Conservation (phyloP, 1,140 invertebrate genomes). For the Aphidius gifuensis region DNA sequence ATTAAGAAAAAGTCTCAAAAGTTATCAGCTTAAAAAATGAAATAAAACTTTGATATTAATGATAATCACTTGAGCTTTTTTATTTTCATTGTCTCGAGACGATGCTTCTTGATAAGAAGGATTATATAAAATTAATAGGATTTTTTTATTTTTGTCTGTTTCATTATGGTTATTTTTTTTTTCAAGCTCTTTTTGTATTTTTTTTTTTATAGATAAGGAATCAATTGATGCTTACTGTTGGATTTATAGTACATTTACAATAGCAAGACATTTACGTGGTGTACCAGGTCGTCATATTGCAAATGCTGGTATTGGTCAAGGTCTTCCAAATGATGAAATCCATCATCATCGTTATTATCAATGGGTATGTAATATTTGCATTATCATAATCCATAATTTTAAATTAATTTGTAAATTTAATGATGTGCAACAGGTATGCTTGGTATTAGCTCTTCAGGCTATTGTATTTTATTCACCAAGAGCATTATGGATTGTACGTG, state of each 20-base stretch:
- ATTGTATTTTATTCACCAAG: slow-evolving; percentile 56
- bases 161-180: too few relatives aligned
- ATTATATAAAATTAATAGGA: neutral
- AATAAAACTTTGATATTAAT: slow-evolving; percentile 11
- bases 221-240: slow-evolving; percentile 65
- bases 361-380: slow-evolving; percentile 53
- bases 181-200: too few relatives aligned
- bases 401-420: slow-evolving; percentile 1
- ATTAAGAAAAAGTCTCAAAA: slow-evolving; percentile 37
- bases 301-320: slow-evolving; percentile 41
- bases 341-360: slow-evolving; percentile 64
- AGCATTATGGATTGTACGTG: slow-evolving; percentile 54
- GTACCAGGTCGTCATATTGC: slow-evolving; percentile 37
- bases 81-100: too few relatives aligned
- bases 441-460: slow-evolving; percentile 63
- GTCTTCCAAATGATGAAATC: slow-evolving; percentile 44
- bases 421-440: slow-evolving; percentile 44
- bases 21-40: slow-evolving; percentile 33
- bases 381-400: neutral
- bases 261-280: slow-evolving; percentile 42
- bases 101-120: neutral
- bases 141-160: too few relatives aligned
- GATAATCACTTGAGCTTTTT: slow-evolving; percentile 22
- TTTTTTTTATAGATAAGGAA: slow-evolving; percentile 32
- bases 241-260: slow-evolving; percentile 63